Percentiles rank a stretch among this genome's conserved stretches.
phyloP scores from a whole-genome alignment of 30 jellyfish, hydroid and myxozoan species.

The Aurelia sp. region DNA sequence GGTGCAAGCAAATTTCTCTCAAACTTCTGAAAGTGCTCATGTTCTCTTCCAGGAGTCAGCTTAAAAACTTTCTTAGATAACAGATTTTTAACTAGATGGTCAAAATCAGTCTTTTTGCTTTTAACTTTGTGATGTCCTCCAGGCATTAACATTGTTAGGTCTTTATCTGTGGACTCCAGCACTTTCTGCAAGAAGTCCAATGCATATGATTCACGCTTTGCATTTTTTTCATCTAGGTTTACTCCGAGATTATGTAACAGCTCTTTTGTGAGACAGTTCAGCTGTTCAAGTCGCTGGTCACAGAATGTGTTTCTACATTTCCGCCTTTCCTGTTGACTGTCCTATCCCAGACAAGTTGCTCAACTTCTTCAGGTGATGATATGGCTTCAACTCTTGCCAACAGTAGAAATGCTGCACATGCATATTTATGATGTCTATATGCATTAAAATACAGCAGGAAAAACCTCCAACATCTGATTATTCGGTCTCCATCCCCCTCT shows the following conservation, averaged over 20 bases:
- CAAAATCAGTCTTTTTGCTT: slow-evolving; percentile 7
- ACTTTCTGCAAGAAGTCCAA: background rate
- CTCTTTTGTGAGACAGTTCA: slow-evolving; percentile 20
- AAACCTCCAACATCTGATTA: slow-evolving; percentile 17
- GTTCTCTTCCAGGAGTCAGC: slow-evolving; percentile 8
- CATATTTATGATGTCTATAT: slow-evolving; percentile 16
- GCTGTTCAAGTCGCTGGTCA: slow-evolving; percentile 16
- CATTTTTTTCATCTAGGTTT: slow-evolving; percentile 29
- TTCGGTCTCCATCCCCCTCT: slow-evolving; percentile 35
- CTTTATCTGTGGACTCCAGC: slow-evolving; percentile 11
- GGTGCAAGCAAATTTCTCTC: background rate
- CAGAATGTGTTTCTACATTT: slow-evolving; percentile 24
- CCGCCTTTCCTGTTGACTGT: slow-evolving; percentile 26
- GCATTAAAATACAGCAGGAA: slow-evolving; percentile 13
- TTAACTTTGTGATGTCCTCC: slow-evolving; percentile 26
- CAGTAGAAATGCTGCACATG: slow-evolving; percentile 7
- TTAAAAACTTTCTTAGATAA: background rate
- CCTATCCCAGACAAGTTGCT: slow-evolving; percentile 25
- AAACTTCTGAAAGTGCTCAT: slow-evolving; percentile 4
- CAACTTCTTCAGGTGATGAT: background rate
- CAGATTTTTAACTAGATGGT: slow-evolving; percentile 8
- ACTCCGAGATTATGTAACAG: slow-evolving; percentile 4
- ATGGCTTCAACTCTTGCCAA: background rate
- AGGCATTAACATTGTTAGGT: background rate
- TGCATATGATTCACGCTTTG: slow-evolving; percentile 30